phyloP scores from a whole-genome alignment of 2,113 vertebrate species.

The Pollachius pollachius region DNA sequence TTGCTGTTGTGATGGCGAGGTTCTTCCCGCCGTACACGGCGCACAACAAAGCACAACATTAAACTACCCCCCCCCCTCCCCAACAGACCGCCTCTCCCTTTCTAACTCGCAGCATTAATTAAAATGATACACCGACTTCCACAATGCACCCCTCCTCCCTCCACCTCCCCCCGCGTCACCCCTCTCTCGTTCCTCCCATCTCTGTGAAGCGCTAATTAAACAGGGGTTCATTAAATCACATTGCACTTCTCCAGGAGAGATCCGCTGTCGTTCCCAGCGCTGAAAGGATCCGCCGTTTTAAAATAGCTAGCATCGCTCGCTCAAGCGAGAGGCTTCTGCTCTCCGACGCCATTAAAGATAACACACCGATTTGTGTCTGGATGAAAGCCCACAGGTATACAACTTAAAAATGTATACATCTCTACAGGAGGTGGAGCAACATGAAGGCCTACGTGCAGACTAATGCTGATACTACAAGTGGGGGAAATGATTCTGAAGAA shows the following conservation, averaged over 20 bases:
- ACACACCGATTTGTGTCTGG: slow-evolving; percentile 51
- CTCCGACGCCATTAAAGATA: not conserved
- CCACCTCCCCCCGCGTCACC: not conserved
- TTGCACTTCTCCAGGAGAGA: slow-evolving; percentile 47
- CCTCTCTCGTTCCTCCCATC: slow-evolving; percentile 34
- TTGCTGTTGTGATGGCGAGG: slow-evolving; percentile 27
- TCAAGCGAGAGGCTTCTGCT: no score
- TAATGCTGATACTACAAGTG: slow-evolving; percentile 35
- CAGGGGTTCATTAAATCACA: slow-evolving; percentile 68
- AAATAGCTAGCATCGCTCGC: slow-evolving; percentile 21
- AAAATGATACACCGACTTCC: slow-evolving; percentile 58
- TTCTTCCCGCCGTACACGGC: slow-evolving; percentile 16
- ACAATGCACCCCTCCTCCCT: slow-evolving; percentile 9
- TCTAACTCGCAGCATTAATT: slow-evolving; percentile 67
- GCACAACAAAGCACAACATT: not conserved
- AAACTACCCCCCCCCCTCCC: no score
- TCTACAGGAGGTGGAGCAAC: slow-evolving; percentile 18
- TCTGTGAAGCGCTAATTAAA: slow-evolving; percentile 67
- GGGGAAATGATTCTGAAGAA: not conserved
- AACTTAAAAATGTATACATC: not conserved
- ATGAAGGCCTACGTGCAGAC: slow-evolving; percentile 30
- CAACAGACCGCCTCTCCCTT: slow-evolving; percentile 16
- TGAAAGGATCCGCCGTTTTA: slow-evolving; percentile 47
- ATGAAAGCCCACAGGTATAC: slow-evolving; percentile 40
- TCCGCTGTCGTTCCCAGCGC: slow-evolving; percentile 39